These are phyloP conservation scores for Pseudochirops corinnae DNA, from an alignment of 2,797 vertebrate species.

Conservation along the genomic window DNA sequence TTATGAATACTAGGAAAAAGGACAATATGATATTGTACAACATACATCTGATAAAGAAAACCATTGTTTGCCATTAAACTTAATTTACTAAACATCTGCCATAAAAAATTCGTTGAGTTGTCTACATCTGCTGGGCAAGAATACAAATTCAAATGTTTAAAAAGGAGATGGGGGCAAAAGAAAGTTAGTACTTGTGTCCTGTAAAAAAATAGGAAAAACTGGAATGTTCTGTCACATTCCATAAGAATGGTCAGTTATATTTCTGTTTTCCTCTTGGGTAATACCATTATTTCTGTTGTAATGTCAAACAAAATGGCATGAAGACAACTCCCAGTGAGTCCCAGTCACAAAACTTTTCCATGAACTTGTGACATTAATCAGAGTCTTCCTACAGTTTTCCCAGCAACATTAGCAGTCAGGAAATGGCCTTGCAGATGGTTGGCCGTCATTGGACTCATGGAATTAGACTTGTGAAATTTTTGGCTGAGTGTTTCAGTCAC, in stretches of 20 bases:
- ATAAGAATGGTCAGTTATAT: neutral
- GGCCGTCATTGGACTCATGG: constrained; percentile 31
- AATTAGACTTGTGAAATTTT: constrained; percentile 57
- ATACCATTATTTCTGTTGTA: neutral
- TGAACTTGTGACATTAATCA: constrained; percentile 46
- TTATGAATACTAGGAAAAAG: neutral
- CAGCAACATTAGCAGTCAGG: constrained; percentile 54
- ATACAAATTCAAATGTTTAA: accelerated
- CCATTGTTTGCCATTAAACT: neutral
- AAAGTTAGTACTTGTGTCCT: accelerated
- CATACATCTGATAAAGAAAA: neutral
- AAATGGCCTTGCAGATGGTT: constrained; percentile 58
- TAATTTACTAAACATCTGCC: neutral
- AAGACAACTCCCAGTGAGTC: constrained; percentile 21
- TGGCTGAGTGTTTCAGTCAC: constrained; percentile 7
- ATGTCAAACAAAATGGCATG: neutral
- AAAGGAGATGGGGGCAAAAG: neutral
- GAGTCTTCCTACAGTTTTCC: constrained; percentile 66
- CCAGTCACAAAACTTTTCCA: constrained; percentile 40
- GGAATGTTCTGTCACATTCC: neutral
- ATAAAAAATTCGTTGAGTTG: neutral
- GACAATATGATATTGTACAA: neutral
- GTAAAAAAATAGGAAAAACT: neutral
- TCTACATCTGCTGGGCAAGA: accelerated
- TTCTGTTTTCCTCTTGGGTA: neutral